Percentiles rank a stretch among this genome's conserved stretches.
These are phyloP conservation scores for Argopecten irradians DNA, from an alignment of 1,140 invertebrate species.

Conservation along the genomic window DNA sequence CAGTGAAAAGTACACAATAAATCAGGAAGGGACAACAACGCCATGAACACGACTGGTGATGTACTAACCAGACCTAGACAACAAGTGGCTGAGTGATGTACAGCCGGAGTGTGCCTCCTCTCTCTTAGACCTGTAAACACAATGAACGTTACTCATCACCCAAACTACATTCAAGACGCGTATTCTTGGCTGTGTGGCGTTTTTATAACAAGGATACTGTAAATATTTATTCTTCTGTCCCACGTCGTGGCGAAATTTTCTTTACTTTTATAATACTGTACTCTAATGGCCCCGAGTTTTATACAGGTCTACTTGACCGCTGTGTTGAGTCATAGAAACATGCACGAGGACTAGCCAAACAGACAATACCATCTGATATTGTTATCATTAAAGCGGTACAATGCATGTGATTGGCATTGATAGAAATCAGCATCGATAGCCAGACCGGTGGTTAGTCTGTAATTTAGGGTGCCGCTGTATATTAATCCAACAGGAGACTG, in stretches of 20 bases:
- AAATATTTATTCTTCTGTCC: background rate
- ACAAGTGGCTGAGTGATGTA: slow-evolving; percentile 15
- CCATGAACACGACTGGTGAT: background rate
- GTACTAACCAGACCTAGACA: background rate
- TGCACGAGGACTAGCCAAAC: background rate
- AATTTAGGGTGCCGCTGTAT: no score
- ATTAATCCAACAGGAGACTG: no score
- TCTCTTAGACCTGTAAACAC: slow-evolving; percentile 4
- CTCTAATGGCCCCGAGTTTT: background rate
- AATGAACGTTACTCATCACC: slow-evolving; percentile 3
- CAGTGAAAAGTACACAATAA: background rate
- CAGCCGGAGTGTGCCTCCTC: background rate
- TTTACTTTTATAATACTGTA: background rate
- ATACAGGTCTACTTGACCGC: background rate
- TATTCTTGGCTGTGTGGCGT: background rate
- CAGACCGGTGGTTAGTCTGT: background rate
- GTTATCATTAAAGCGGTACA: background rate
- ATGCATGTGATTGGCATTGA: background rate
- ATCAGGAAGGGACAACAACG: background rate
- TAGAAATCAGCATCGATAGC: background rate
- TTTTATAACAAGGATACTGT: background rate
- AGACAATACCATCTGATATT: background rate
- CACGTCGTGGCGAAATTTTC: background rate
- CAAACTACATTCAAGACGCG: background rate
- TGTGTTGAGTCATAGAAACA: background rate